phyloP scores from a whole-genome alignment of 1,140 invertebrate species.

The Drosophila nikananu region DNA sequence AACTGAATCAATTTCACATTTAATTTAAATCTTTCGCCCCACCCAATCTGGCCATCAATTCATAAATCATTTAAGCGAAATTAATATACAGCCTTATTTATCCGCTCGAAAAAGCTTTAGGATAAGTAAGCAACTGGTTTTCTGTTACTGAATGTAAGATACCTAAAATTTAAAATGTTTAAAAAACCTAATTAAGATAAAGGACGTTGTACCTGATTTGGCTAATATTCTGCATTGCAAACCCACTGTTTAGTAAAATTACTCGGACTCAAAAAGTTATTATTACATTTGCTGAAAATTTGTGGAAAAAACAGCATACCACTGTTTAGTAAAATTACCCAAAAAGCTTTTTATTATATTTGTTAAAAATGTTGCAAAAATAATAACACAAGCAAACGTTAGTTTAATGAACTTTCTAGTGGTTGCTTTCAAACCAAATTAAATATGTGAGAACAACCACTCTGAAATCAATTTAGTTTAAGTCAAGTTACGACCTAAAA shows the following conservation, averaged over 20 bases:
- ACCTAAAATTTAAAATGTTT: slow-evolving; percentile 32
- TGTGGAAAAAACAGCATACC: too few relatives aligned
- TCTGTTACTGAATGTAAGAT: neutral
- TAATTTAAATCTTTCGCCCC: slow-evolving; percentile 41
- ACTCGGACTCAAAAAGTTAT: too few relatives aligned
- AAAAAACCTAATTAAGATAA: slow-evolving; percentile 7
- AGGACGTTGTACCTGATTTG: too few relatives aligned
- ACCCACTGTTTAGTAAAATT: neutral
- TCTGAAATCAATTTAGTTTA: too few relatives aligned
- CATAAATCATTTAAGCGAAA: slow-evolving; percentile 45
- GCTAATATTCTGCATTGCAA: too few relatives aligned
- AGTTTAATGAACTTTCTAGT: neutral
- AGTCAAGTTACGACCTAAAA: too few relatives aligned
- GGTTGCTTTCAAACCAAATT: neutral
- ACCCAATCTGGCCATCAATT: slow-evolving; percentile 40
- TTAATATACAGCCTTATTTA: slow-evolving; percentile 42
- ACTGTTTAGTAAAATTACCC: neutral
- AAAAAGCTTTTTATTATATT: neutral
- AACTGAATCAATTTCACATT: slow-evolving; percentile 43
- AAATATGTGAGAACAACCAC: neutral
- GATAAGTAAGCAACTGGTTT: neutral
- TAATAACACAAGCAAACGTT: neutral
- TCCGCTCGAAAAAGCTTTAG: slow-evolving; percentile 28
- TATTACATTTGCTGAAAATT: neutral
- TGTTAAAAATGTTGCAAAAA: neutral